Conservation (phyloP, 2,888 invertebrate genomes). For the Lasius platythorax region DNA sequence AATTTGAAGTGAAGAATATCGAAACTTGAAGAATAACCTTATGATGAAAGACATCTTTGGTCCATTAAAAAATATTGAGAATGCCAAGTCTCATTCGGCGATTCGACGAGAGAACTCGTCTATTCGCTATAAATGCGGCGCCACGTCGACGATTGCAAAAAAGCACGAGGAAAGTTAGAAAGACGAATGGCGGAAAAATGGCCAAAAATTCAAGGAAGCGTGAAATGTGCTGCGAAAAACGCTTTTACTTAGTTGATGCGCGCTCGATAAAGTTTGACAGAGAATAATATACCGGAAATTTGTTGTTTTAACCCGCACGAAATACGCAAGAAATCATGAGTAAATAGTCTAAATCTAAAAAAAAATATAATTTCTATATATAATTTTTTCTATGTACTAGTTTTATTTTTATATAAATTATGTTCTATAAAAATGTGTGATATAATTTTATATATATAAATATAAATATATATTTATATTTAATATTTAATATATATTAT, state of each 20-base stretch:
- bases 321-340: conserved; percentile 5
- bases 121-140: conserved; percentile 31
- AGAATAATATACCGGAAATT: neutral
- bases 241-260: conserved; percentile 12
- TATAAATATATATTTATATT: no score
- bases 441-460: neutral
- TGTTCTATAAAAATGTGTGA: neutral
- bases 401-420: neutral
- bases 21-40: neutral
- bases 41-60: neutral
- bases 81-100: neutral
- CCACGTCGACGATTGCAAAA: conserved; percentile 13
- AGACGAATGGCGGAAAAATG: neutral
- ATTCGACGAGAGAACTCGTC: neutral
- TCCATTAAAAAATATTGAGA: conserved; percentile 21
- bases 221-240: conserved; percentile 42
- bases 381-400: neutral
- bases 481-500: neutral
- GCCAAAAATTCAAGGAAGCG: conserved; percentile 26
- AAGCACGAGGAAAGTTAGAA: conserved; percentile 25
- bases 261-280: conserved; percentile 5
- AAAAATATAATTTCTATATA: neutral
- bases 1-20: neutral
- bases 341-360: neutral
- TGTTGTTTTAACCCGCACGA: neutral